These are phyloP conservation scores for Parelbella ahira DNA, from an alignment of 2,888 invertebrate genomes.

Conservation along the genomic window DNA sequence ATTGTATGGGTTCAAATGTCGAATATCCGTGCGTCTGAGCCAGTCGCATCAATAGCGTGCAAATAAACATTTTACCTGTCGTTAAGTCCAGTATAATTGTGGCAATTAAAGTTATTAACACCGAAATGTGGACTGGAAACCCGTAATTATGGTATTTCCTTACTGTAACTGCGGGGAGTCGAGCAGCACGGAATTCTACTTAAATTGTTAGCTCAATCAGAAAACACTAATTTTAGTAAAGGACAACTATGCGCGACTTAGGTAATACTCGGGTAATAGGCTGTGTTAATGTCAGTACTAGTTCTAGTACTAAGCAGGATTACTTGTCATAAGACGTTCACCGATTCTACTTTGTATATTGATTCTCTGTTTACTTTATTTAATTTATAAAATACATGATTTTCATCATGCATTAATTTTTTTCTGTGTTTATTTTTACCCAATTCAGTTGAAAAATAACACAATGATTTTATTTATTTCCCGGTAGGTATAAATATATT, in stretches of 20 bases:
- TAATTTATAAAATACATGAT: too few relatives aligned
- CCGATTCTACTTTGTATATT: too few relatives aligned
- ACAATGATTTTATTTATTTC: too few relatives aligned
- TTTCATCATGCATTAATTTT: too few relatives aligned
- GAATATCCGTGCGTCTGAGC: too few relatives aligned
- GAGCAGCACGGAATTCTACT: constrained; percentile 34
- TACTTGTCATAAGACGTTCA: background rate
- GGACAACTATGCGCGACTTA: constrained; percentile 64
- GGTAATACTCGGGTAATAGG: constrained; percentile 28
- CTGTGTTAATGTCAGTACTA: constrained; percentile 7
- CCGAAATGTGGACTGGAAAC: constrained; percentile 19
- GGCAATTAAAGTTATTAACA: constrained; percentile 20
- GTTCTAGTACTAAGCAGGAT: background rate
- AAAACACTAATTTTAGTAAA: constrained; percentile 53
- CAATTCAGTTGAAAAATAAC: too few relatives aligned
- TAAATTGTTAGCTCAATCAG: constrained; percentile 65
- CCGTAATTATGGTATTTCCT: constrained; percentile 19
- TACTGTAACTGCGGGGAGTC: constrained; percentile 7
- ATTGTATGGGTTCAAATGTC: too few relatives aligned
- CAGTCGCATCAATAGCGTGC: constrained; percentile 11
- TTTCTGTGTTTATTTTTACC: too few relatives aligned
- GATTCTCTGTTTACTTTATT: too few relatives aligned
- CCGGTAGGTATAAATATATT: too few relatives aligned
- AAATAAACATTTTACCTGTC: constrained; percentile 15
- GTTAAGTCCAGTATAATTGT: constrained; percentile 16